Evolutionary conservation across 1,140 invertebrate species (phyloP).

Genomic region (Drosophila suzukii): DNA sequence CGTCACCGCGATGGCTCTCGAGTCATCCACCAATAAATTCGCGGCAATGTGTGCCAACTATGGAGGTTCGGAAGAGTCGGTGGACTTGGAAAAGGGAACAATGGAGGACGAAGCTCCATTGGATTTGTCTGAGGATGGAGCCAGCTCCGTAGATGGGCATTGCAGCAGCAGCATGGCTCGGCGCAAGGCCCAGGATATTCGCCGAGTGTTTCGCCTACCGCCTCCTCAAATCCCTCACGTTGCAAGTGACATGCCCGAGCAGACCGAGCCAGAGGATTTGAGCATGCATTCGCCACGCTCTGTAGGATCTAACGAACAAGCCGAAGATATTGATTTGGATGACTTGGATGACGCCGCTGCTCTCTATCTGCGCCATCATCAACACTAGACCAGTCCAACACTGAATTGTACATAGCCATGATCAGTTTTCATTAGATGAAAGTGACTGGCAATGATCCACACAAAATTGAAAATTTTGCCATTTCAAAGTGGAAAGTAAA

Average conservation of each 20-base stretch:
- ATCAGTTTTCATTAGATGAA: constrained; percentile 66
- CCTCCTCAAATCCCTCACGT: constrained; percentile 73
- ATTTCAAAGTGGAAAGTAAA: constrained; percentile 25
- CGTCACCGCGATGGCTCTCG: constrained; percentile 51
- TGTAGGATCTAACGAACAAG: constrained; percentile 50
- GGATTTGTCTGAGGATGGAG: constrained; percentile 76
- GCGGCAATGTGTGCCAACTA: constrained; percentile 71
- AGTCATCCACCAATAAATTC: constrained; percentile 61
- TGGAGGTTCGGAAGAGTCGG: constrained; percentile 77
- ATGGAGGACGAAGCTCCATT: constrained; percentile 73
- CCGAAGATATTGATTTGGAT: constrained; percentile 81
- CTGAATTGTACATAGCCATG: constrained; percentile 48
- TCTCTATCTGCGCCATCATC: constrained; percentile 74
- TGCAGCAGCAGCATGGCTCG: constrained; percentile 71
- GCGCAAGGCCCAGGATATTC: constrained; percentile 85
- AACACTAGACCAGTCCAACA: constrained; percentile 15
- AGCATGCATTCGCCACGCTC: constrained; percentile 86
- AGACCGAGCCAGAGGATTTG: constrained; percentile 95
- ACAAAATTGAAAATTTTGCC: constrained; percentile 48
- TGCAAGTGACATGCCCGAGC: constrained; percentile 87
- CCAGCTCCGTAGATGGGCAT: constrained; percentile 64
- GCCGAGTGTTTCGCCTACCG: constrained; percentile 84
- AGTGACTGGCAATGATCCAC: constrained; percentile 25
- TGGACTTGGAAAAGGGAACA: constrained; percentile 58
- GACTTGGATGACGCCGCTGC: constrained; percentile 81